Evolutionary conservation across 2,113 vertebrate species (phyloP).

Genomic region (Dicaeum eximium): DNA sequence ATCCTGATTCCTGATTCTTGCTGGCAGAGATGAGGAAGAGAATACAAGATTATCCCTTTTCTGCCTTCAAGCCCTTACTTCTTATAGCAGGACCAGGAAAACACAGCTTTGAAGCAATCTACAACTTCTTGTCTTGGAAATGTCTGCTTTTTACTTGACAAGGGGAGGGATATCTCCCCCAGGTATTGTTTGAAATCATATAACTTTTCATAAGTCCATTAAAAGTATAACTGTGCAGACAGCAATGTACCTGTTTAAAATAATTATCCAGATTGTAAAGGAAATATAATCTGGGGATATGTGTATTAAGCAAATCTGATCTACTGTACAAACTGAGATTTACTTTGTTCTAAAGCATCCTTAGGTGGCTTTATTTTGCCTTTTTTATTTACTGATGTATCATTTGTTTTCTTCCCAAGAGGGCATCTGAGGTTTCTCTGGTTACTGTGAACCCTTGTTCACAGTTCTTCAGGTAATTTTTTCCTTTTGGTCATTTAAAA

Average conservation of each 20-base stretch:
- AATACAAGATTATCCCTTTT: background rate
- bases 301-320: background rate
- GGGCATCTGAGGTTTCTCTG: background rate
- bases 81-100: background rate
- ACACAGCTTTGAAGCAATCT: background rate
- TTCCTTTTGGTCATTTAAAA: background rate
- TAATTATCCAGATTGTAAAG: background rate
- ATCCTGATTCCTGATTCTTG: background rate
- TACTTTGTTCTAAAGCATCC: background rate
- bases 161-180: background rate
- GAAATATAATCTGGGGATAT: background rate
- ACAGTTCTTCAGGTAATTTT: background rate
- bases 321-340: background rate
- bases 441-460: background rate
- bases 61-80: background rate
- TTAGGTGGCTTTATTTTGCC: background rate
- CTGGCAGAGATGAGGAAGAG: background rate
- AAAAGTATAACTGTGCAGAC: background rate
- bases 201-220: background rate
- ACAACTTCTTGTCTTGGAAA: background rate
- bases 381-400: background rate
- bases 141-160: background rate
- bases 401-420: background rate
- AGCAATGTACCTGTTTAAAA: background rate
- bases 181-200: background rate